phyloP scores from a whole-genome alignment of 2,113 vertebrate species.

The Eretmochelys imbricata region DNA sequence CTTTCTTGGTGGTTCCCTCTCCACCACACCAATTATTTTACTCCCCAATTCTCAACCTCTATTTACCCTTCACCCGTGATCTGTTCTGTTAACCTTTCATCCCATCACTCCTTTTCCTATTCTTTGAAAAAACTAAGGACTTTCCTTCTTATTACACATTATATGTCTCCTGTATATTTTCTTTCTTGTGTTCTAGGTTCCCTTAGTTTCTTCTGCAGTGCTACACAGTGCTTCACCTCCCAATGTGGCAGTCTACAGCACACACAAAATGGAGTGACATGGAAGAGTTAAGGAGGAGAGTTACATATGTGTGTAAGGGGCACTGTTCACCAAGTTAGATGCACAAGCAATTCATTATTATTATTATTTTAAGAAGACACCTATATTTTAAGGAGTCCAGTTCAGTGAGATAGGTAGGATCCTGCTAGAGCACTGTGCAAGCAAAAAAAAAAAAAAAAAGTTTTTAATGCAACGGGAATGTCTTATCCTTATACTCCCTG shows the following conservation, averaged over 20 bases:
- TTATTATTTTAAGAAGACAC: background rate
- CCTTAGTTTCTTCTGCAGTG: background rate
- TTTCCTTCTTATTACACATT: background rate
- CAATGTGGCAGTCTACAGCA: constrained; percentile 7
- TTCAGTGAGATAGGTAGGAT: background rate
- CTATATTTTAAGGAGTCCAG: background rate
- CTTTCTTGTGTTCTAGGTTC: background rate
- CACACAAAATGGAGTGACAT: background rate
- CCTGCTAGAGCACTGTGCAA: too few species aligned
- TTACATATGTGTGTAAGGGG: background rate
- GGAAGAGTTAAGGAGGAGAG: constrained; percentile 6
- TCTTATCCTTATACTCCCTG: background rate
- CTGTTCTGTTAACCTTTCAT: background rate
- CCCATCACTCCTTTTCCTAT: background rate
- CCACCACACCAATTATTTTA: background rate
- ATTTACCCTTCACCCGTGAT: background rate
- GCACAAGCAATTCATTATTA: background rate
- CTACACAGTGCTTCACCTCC: background rate
- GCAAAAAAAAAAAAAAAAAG: too few species aligned
- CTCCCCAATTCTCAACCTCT: background rate
- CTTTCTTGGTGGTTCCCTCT: background rate
- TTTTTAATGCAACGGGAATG: background rate
- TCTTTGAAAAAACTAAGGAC: background rate
- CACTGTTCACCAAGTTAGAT: background rate
- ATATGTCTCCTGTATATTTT: background rate